phyloP scores from a whole-genome alignment of 2,113 vertebrate species.

The Verasper variegatus region DNA sequence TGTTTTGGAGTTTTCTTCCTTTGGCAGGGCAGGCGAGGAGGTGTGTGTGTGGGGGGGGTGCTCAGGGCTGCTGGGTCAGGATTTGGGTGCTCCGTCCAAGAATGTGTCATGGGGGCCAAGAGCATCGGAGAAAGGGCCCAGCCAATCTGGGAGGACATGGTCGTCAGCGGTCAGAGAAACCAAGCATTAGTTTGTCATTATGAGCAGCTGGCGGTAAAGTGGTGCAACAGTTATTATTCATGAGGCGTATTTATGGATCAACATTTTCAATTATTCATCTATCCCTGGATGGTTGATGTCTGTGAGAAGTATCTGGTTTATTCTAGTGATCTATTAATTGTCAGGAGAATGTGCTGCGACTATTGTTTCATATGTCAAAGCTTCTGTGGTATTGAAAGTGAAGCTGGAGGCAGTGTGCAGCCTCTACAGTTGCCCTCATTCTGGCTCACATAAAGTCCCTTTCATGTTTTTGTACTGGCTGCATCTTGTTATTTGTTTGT shows the following conservation, averaged over 20 bases:
- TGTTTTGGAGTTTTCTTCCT: conserved; percentile 29
- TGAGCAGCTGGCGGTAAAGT: conserved; percentile 25
- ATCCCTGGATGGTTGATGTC: conserved; percentile 5
- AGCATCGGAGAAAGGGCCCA: conserved; percentile 23
- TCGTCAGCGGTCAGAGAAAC: conserved; percentile 34
- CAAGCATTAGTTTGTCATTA: conserved; percentile 29
- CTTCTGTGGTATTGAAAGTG: conserved; percentile 1
- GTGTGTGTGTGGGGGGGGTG: background rate
- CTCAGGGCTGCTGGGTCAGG: conserved; percentile 48
- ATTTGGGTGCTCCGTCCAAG: conserved; percentile 46
- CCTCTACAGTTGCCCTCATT: conserved; percentile 36
- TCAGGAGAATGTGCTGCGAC: conserved; percentile 10
- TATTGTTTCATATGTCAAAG: conserved; percentile 1
- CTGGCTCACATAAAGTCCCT: conserved; percentile 29
- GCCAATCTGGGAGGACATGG: conserved; percentile 23
- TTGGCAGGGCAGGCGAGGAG: conserved; percentile 35
- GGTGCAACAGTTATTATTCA: conserved; percentile 43
- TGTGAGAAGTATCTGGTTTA: conserved; percentile 4
- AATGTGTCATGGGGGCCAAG: conserved; percentile 39
- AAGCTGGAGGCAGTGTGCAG: background rate
- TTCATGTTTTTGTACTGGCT: conserved; percentile 48
- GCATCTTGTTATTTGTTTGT: conserved; percentile 45
- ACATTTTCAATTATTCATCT: conserved; percentile 53
- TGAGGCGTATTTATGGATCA: conserved; percentile 45
- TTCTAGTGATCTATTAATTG: conserved; percentile 19